Evolutionary conservation across 2,113 vertebrate species (phyloP).

Genomic region (Indicator maculatus): DNA sequence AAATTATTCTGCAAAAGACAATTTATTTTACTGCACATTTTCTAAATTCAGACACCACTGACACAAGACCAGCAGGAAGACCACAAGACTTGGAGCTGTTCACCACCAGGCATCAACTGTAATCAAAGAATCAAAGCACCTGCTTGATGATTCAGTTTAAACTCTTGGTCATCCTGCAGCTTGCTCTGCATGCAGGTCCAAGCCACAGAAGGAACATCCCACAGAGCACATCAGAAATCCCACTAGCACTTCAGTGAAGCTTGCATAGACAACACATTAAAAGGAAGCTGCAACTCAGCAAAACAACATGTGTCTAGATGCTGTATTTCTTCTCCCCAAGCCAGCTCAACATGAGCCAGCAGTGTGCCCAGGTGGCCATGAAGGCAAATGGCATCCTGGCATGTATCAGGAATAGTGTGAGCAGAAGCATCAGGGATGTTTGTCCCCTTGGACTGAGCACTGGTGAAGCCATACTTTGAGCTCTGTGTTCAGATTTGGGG

Average conservation of each 20-base stretch:
- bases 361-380: too few relatives aligned
- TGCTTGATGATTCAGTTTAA: background rate
- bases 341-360: background rate
- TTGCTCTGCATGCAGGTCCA: background rate
- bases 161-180: background rate
- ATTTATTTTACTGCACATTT: background rate
- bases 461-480: too few relatives aligned
- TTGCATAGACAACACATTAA: background rate
- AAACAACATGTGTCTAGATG: background rate
- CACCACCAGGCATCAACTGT: background rate
- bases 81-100: background rate
- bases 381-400: too few relatives aligned
- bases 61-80: background rate
- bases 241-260: background rate
- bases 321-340: background rate
- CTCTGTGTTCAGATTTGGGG: too few relatives aligned
- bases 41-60: background rate
- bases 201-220: background rate
- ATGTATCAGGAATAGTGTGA: too few relatives aligned
- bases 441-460: too few relatives aligned
- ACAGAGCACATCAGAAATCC: background rate
- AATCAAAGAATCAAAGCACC: background rate
- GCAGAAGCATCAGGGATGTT: too few relatives aligned
- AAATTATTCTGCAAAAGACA: constrained; percentile 2
- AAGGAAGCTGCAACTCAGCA: background rate